Evolutionary conservation across 2,888 invertebrate species (phyloP).

Genomic region (Cyclophora albipunctata): DNA sequence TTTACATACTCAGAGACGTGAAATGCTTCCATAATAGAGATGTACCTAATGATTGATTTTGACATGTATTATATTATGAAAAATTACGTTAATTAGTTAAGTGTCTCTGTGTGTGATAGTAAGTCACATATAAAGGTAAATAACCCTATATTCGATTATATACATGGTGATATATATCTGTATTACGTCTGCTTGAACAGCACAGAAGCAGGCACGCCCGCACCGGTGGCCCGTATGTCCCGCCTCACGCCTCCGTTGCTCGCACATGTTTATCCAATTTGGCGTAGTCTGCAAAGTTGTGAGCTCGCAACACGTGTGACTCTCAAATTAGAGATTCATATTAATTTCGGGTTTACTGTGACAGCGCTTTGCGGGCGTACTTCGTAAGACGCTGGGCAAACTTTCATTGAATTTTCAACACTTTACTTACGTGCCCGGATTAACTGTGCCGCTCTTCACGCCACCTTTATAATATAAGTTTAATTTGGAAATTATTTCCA

Average conservation of each 20-base stretch:
- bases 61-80: too few species aligned
- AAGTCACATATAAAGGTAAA: too few species aligned
- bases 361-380: slow-evolving; percentile 42
- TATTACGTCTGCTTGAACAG: too few species aligned
- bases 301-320: slow-evolving; percentile 70
- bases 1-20: too few species aligned
- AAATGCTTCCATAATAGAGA: too few species aligned
- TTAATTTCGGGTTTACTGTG: slow-evolving; percentile 65
- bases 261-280: slow-evolving; percentile 74
- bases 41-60: too few species aligned
- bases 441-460: slow-evolving; percentile 15
- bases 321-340: slow-evolving; percentile 73
- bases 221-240: slow-evolving; percentile 21
- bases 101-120: too few species aligned
- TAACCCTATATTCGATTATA: too few species aligned
- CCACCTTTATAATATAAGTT: slow-evolving; percentile 1
- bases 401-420: slow-evolving; percentile 38
- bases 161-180: too few species aligned
- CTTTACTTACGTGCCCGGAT: slow-evolving; percentile 32
- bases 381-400: slow-evolving; percentile 39
- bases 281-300: slow-evolving; percentile 72
- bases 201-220: too few species aligned
- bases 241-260: slow-evolving; percentile 35
- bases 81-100: too few species aligned
- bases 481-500: not conserved